These are phyloP conservation scores for Cygnus olor DNA, from an alignment of 2,797 vertebrate genomes.

Conservation along the genomic window DNA sequence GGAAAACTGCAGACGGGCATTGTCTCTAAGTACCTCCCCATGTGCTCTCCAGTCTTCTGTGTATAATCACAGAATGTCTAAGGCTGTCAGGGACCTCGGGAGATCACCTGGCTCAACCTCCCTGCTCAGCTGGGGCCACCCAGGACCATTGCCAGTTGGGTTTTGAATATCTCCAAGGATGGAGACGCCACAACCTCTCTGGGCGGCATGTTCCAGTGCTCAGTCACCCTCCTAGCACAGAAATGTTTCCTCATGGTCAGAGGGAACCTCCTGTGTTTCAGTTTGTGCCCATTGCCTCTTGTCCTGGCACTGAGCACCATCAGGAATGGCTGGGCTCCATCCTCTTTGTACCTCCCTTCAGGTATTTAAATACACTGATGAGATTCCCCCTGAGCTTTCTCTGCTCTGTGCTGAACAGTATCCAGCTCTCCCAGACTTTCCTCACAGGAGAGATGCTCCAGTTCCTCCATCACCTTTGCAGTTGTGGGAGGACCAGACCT, in stretches of 20 bases:
- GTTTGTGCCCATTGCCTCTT: background rate
- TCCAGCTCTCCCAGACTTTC: background rate
- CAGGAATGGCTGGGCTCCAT: background rate
- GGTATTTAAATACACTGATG: accelerated
- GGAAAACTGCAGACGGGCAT: background rate
- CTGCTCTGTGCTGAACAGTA: background rate
- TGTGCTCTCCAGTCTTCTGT: background rate
- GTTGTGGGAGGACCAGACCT: background rate
- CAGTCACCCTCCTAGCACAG: background rate
- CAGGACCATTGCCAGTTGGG: background rate
- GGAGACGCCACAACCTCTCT: background rate
- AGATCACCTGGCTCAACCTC: background rate
- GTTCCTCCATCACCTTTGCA: background rate
- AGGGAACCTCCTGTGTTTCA: background rate
- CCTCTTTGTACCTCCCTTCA: background rate
- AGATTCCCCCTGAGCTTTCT: background rate
- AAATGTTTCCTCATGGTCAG: background rate
- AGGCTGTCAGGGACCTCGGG: background rate
- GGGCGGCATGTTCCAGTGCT: background rate
- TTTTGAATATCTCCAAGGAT: background rate
- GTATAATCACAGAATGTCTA: background rate
- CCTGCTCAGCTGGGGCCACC: background rate
- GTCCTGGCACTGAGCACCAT: background rate
- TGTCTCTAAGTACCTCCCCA: background rate
- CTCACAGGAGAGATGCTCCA: background rate